Conservation (phyloP, 2,888 invertebrate genomes). For the Lasius platythorax region DNA sequence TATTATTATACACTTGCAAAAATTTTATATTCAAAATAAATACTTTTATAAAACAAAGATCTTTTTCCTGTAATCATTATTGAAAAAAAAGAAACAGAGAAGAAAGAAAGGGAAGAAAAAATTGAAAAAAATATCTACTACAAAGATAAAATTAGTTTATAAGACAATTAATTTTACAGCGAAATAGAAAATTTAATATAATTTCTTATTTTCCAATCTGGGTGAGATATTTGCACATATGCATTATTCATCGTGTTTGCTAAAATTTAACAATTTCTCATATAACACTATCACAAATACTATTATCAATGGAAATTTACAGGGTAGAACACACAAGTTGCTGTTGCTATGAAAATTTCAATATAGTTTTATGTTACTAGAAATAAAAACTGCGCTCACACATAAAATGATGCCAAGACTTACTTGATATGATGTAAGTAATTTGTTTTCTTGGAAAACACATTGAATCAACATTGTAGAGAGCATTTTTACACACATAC, state of each 20-base stretch:
- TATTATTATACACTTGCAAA: constrained; percentile 75
- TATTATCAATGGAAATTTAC: constrained; percentile 51
- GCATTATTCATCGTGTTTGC: constrained; percentile 21
- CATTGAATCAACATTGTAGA: constrained; percentile 39
- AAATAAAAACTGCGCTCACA: constrained; percentile 40
- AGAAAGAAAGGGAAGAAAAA: not conserved
- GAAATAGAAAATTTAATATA: not conserved
- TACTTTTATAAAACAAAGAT: constrained; percentile 68
- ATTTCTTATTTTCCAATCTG: constrained; percentile 5
- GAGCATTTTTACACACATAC: constrained; percentile 38
- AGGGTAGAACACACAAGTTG: constrained; percentile 41
- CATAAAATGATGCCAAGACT: constrained; percentile 45
- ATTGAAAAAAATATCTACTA: not conserved
- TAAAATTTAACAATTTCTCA: constrained; percentile 30
- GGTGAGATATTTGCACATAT: not conserved
- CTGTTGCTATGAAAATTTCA: constrained; percentile 32
- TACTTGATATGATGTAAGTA: constrained; percentile 50
- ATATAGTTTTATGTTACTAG: constrained; percentile 38
- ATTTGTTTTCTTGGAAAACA: constrained; percentile 52
- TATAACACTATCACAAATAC: not conserved
- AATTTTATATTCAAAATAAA: constrained; percentile 83
- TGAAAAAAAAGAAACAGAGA: constrained; percentile 3
- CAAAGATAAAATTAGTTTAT: constrained; percentile 9
- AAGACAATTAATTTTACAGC: not conserved
- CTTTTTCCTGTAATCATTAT: constrained; percentile 38